A percentile compares a stretch with the other conserved stretches of the same genome.
These are phyloP conservation scores for Eueremaeus valkanovi DNA, from an alignment of 2,888 invertebrate species.

Conservation along the genomic window DNA sequence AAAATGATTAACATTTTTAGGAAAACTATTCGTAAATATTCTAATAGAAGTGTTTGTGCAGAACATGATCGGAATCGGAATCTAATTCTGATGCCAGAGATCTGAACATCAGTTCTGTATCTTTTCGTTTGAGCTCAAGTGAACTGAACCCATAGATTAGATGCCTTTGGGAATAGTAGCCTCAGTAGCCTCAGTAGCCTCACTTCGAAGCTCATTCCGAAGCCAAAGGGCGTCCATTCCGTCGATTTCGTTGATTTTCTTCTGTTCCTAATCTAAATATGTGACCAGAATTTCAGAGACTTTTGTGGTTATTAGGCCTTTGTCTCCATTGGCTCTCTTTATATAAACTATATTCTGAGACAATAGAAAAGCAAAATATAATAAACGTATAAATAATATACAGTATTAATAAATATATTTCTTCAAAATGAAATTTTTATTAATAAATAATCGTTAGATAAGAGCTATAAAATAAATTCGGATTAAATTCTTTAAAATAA, in stretches of 20 bases:
- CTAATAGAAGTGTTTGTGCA: neutral
- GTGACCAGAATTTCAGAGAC: constrained; percentile 24
- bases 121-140: neutral
- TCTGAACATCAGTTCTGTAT: constrained; percentile 13
- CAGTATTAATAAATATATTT: no score
- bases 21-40: neutral
- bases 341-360: neutral
- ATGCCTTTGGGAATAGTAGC: constrained; percentile 3
- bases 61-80: constrained; percentile 24
- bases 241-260: constrained; percentile 27
- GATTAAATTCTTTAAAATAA: no score
- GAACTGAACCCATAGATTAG: neutral
- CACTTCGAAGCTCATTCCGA: neutral
- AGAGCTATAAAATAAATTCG: no score
- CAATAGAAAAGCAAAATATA: neutral
- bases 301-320: neutral
- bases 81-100: neutral
- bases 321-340: neutral
- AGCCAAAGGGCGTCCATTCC: constrained; percentile 25
- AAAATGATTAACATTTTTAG: neutral
- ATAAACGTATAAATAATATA: no score
- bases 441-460: no score
- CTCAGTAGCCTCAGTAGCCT: no score
- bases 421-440: no score
- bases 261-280: neutral